Evolutionary conservation across 2,888 invertebrate genomes (phyloP).

Genomic region (Hypsopygia costalis): DNA sequence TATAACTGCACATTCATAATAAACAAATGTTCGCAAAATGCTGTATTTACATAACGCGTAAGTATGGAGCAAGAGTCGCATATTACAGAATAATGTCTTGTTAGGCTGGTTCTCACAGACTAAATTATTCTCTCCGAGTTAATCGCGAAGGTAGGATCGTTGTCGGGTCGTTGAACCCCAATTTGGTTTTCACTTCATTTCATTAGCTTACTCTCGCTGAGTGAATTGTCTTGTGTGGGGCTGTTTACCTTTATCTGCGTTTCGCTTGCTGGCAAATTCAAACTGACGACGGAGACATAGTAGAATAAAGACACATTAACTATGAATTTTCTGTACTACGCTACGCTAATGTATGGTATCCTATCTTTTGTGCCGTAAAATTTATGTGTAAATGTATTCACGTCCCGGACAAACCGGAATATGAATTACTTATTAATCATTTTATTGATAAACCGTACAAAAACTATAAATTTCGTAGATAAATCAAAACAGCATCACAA

Average conservation of each 20-base stretch:
- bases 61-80: conserved; percentile 3
- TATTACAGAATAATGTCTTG: conserved; percentile 9
- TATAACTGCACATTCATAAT: conserved; percentile 3
- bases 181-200: conserved; percentile 53
- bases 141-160: conserved; percentile 43
- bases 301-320: too few relatives aligned
- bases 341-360: too few relatives aligned
- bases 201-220: conserved; percentile 41
- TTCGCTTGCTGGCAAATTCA: neutral
- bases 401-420: too few relatives aligned
- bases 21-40: neutral
- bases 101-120: conserved; percentile 35
- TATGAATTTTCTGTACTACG: too few relatives aligned
- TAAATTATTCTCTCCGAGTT: conserved; percentile 48
- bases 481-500: too few relatives aligned
- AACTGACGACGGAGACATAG: neutral
- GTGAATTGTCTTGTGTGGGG: conserved; percentile 21
- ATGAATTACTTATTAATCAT: too few relatives aligned
- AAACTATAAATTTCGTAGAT: too few relatives aligned
- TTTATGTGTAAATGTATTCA: too few relatives aligned
- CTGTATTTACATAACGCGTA: neutral
- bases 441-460: too few relatives aligned
- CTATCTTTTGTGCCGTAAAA: too few relatives aligned
- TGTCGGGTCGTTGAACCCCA: conserved; percentile 53
- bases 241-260: conserved; percentile 14